Conservation (phyloP, 1,140 invertebrate genomes). For the Cardiocondyla obscurior region DNA sequence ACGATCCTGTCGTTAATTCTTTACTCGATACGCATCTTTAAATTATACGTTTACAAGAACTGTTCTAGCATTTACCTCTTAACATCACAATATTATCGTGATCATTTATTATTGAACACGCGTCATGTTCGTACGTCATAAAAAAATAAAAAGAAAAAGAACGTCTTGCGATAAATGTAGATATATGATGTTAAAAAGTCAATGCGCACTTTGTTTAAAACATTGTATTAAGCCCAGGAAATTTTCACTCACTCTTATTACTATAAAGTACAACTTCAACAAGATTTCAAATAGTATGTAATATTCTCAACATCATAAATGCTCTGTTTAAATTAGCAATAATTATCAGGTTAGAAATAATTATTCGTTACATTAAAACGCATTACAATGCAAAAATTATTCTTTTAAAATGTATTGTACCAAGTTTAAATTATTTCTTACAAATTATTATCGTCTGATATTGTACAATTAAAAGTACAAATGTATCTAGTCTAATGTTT, state of each 20-base stretch:
- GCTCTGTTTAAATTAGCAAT: not conserved
- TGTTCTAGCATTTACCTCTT: not conserved
- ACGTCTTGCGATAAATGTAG: not conserved
- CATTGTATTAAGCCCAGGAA: not conserved
- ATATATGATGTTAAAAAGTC: not conserved
- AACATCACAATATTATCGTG: not conserved
- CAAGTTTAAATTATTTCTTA: constrained; percentile 4
- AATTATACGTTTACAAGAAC: not conserved
- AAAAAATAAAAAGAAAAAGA: not conserved
- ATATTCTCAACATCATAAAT: not conserved
- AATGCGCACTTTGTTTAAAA: not conserved
- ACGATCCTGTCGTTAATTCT: not conserved
- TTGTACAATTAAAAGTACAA: not conserved
- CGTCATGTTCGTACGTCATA: not conserved
- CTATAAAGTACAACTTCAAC: not conserved
- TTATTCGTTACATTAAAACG: not conserved
- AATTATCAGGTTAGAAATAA: not conserved
- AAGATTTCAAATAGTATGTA: not conserved
- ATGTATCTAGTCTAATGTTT: not conserved
- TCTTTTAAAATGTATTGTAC: not conserved
- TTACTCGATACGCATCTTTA: not conserved
- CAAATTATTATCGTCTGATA: not conserved
- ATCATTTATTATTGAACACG: not conserved
- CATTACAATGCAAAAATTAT: not conserved
- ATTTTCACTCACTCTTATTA: not conserved